phyloP scores from a whole-genome alignment of 2,797 vertebrate species.

The Kryptolebias ocellatus region DNA sequence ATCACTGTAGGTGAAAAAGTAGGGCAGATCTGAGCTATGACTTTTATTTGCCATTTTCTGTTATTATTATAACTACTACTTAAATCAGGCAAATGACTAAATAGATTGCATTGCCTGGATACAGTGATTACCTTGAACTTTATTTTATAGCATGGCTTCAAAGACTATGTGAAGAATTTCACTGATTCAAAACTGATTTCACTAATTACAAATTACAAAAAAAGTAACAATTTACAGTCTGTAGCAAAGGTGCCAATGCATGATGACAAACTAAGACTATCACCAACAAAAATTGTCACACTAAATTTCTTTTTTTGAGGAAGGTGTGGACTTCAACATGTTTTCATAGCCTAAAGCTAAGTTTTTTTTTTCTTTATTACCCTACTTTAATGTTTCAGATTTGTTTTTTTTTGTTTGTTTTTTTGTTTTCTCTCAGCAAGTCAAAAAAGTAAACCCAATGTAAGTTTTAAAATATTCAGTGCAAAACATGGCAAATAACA shows the following conservation, averaged over 20 bases:
- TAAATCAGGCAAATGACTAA: slow-evolving; percentile 22
- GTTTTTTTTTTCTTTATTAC: too few relatives aligned
- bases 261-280: too few relatives aligned
- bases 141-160: slow-evolving; percentile 24
- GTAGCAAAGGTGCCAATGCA: background rate
- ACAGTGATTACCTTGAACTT: slow-evolving; percentile 19
- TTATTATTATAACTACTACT: background rate
- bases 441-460: too few relatives aligned
- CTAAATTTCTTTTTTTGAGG: too few relatives aligned
- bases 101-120: slow-evolving; percentile 16
- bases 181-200: slow-evolving; percentile 4
- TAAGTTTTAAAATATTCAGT: too few relatives aligned
- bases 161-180: slow-evolving; percentile 8
- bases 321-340: too few relatives aligned
- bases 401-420: too few relatives aligned
- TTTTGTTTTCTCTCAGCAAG: too few relatives aligned
- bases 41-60: slow-evolving; percentile 14
- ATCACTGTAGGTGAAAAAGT: slow-evolving; percentile 43
- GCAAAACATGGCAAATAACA: too few relatives aligned
- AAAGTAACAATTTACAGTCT: background rate
- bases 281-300: too few relatives aligned
- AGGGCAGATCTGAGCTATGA: slow-evolving; percentile 41
- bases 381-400: too few relatives aligned
- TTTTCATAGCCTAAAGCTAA: too few relatives aligned
- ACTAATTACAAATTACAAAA: slow-evolving; percentile 4